Conservation (phyloP, 2,888 invertebrate genomes). For the Julus scandinavius region DNA sequence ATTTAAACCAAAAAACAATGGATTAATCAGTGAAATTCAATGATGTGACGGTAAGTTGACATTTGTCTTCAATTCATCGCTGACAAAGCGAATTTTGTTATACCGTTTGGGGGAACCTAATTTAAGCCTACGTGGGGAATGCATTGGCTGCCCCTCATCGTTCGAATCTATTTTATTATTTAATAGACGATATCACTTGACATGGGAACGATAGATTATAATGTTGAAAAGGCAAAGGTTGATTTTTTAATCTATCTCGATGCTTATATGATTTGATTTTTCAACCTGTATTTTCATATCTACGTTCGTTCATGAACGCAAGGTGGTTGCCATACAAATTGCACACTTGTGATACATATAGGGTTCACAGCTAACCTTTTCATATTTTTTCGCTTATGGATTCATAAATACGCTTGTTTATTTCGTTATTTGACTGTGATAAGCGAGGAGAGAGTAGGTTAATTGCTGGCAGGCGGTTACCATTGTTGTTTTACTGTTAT, state of each 20-base stretch:
- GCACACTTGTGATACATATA: background rate
- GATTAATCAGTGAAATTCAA: background rate
- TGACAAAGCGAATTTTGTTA: background rate
- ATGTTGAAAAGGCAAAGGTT: background rate
- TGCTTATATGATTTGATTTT: background rate
- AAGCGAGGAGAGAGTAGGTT: background rate
- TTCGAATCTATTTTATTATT: constrained; percentile 10
- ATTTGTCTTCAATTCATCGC: background rate
- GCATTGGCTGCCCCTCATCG: background rate
- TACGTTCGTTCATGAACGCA: background rate
- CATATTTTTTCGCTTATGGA: background rate
- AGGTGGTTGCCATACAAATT: background rate
- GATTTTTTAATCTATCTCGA: background rate
- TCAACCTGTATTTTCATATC: background rate
- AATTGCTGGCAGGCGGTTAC: background rate
- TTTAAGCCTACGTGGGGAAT: constrained; percentile 42
- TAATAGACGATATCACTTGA: background rate
- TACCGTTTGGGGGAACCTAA: background rate
- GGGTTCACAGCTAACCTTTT: background rate
- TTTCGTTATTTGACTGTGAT: background rate
- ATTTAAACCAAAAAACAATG: background rate
- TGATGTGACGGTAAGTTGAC: background rate
- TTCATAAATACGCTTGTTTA: background rate
- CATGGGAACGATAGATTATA: background rate
- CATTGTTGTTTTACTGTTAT: background rate